A percentile compares a stretch with the other conserved stretches of the same genome.
phyloP scores from a whole-genome alignment of 2,888 invertebrate genomes.

The Acleris holmiana region DNA sequence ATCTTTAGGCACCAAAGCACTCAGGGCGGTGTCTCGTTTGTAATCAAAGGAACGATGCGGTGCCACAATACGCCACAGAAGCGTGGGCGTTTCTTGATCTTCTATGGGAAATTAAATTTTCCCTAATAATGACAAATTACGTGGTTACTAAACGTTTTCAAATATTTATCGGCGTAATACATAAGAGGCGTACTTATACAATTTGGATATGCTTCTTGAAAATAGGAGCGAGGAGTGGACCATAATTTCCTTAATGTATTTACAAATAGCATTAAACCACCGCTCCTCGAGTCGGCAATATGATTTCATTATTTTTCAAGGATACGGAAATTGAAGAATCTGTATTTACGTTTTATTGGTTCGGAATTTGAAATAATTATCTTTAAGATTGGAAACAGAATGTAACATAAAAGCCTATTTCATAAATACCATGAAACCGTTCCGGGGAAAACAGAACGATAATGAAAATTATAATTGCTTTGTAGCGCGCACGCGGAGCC shows the following conservation, averaged over 20 bases:
- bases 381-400: constrained; percentile 16
- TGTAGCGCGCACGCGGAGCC: constrained; percentile 12
- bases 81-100: constrained; percentile 7
- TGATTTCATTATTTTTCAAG: constrained; percentile 16
- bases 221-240: neutral
- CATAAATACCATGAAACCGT: constrained; percentile 24
- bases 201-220: too few relatives aligned
- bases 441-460: constrained; percentile 27
- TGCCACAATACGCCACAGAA: constrained; percentile 12
- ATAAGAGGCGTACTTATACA: too few relatives aligned
- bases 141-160: neutral
- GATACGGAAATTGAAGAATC: constrained; percentile 24
- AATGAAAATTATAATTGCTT: constrained; percentile 35
- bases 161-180: neutral
- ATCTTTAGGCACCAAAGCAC: constrained; percentile 33
- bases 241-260: neutral
- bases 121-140: constrained; percentile 11
- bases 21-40: constrained; percentile 19
- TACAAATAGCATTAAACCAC: neutral
- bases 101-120: constrained; percentile 10
- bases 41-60: constrained; percentile 25
- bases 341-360: constrained; percentile 22
- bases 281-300: neutral
- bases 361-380: constrained; percentile 27
- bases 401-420: constrained; percentile 21